These are phyloP conservation scores for Sardina pilchardus DNA, from an alignment of 2,113 vertebrate species.

Conservation along the genomic window DNA sequence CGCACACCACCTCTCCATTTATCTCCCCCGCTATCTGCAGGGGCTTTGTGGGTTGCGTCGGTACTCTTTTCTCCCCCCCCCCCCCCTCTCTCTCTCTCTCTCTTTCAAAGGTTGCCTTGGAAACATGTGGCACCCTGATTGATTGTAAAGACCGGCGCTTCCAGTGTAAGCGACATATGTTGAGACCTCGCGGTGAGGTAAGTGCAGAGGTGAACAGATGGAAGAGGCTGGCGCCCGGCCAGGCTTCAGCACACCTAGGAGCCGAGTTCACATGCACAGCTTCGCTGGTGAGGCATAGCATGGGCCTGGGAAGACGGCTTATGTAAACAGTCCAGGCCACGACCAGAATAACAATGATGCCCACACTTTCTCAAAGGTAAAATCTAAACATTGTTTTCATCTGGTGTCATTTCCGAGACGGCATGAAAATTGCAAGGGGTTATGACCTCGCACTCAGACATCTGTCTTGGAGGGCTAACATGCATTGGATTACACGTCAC, in stretches of 20 bases:
- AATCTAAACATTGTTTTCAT: background rate
- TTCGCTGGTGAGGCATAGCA: background rate
- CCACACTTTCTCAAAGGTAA: background rate
- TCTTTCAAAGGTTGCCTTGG: background rate
- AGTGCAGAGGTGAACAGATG: background rate
- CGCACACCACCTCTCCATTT: background rate
- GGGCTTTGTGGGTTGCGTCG: background rate
- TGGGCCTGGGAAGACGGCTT: background rate
- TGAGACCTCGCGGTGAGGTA: background rate
- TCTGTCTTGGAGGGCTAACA: background rate
- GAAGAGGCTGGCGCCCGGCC: background rate
- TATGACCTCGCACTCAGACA: background rate
- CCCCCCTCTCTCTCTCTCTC: no score
- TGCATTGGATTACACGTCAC: background rate
- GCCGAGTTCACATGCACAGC: background rate
- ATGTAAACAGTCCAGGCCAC: background rate
- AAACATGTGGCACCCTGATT: background rate
- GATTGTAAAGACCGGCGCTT: background rate
- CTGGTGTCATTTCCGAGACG: background rate
- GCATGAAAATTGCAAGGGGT: no score
- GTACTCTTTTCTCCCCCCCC: background rate
- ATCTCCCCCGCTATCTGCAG: background rate
- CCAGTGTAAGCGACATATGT: background rate
- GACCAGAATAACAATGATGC: background rate
- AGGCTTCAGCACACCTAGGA: background rate